Percentiles rank a stretch among this genome's conserved stretches.
These are phyloP conservation scores for Psylliodes chrysocephalus DNA, from an alignment of 2,888 invertebrate genomes.

Conservation along the genomic window DNA sequence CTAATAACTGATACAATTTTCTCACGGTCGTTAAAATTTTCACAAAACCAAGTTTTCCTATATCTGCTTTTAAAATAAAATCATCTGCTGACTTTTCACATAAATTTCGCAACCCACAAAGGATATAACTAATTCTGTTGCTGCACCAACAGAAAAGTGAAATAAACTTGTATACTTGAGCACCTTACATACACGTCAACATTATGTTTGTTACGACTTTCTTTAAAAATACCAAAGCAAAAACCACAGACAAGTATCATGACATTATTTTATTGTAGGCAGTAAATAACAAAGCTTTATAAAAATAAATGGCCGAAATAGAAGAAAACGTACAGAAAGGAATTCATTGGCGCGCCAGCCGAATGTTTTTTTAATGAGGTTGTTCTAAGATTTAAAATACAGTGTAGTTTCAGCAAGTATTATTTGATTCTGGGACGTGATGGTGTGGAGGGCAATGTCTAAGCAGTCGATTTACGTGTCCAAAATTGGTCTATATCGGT, in stretches of 20 bases:
- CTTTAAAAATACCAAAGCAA: neutral
- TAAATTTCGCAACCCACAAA: neutral
- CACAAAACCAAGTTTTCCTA: too few relatives aligned
- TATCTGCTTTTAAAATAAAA: too few relatives aligned
- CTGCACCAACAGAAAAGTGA: neutral
- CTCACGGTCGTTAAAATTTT: too few relatives aligned
- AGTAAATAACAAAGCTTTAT: slow-evolving; percentile 6
- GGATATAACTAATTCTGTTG: neutral
- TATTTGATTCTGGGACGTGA: too few relatives aligned
- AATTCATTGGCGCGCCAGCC: neutral
- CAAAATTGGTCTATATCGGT: too few relatives aligned
- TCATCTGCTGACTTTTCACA: neutral
- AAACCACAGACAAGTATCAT: neutral
- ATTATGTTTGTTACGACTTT: slow-evolving; percentile 1
- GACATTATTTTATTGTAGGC: slow-evolving; percentile 3
- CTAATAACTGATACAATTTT: too few relatives aligned
- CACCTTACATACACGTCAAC: neutral
- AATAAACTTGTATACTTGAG: neutral
- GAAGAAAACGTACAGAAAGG: neutral
- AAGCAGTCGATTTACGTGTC: too few relatives aligned
- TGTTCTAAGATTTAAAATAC: too few relatives aligned
- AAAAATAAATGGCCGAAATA: slow-evolving; percentile 9
- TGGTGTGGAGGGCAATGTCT: too few relatives aligned
- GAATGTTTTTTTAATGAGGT: too few relatives aligned
- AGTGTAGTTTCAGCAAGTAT: too few relatives aligned